phyloP scores from a whole-genome alignment of 1,140 invertebrate species.

The Zaprionus davidi region DNA sequence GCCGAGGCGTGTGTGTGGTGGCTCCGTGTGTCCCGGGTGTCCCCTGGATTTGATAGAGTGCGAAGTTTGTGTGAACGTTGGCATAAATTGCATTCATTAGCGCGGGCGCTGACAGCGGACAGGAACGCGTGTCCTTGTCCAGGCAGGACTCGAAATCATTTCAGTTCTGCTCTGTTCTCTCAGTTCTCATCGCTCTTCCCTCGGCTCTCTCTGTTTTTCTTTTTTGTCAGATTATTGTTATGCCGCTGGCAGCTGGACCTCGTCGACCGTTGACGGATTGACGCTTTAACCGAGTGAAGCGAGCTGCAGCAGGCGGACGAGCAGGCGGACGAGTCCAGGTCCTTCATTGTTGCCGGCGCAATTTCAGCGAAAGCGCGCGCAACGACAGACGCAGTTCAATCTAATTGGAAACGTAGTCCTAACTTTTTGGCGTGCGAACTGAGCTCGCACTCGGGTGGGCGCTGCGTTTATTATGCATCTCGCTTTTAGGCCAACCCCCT shows the following conservation, averaged over 20 bases:
- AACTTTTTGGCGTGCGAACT: conserved; percentile 24
- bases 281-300: conserved; percentile 5
- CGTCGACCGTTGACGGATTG: conserved; percentile 21
- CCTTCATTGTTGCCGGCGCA: conserved; percentile 3
- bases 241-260: conserved; percentile 33
- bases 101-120: not conserved
- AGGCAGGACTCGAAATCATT: not conserved
- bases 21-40: conserved; percentile 1
- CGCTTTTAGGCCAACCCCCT: conserved; percentile 1
- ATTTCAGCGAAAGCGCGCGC: not conserved
- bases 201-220: not conserved
- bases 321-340: not conserved
- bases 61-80: conserved; percentile 36
- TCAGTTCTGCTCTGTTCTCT: not conserved
- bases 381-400: conserved; percentile 21
- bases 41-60: conserved; percentile 50
- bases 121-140: conserved; percentile 7
- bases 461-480: conserved; percentile 30
- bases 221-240: conserved; percentile 34
- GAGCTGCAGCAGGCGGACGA: not conserved
- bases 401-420: conserved; percentile 42
- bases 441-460: not conserved
- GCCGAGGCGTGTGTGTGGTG: not conserved
- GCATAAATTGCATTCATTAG: conserved; percentile 60
- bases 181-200: not conserved